Conservation (phyloP, 2,797 vertebrate species). For the Epinephelus awoara region DNA sequence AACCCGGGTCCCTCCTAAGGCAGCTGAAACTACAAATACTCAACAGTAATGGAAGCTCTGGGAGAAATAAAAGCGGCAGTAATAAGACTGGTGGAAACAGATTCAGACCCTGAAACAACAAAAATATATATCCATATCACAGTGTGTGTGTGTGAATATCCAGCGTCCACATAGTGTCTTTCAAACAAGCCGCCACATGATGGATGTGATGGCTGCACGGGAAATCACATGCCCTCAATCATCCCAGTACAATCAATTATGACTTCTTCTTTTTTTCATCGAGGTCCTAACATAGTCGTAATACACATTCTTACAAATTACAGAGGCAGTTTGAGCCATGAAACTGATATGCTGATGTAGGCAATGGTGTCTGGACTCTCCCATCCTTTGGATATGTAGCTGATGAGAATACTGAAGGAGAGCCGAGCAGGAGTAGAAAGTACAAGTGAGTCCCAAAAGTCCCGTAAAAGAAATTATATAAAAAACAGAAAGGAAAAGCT, state of each 20-base stretch:
- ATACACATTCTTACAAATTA: conserved; percentile 75
- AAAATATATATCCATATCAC: conserved; percentile 77
- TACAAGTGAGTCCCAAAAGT: conserved; percentile 38
- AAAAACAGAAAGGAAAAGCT: conserved; percentile 48
- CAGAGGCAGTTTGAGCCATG: conserved; percentile 61
- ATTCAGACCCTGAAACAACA: conserved; percentile 65
- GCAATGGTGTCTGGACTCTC: conserved; percentile 49
- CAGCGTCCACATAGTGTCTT: conserved; percentile 74
- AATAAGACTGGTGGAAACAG: conserved; percentile 60
- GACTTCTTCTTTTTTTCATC: conserved; percentile 45
- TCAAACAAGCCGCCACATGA: conserved; percentile 49
- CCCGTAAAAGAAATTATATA: conserved; percentile 62
- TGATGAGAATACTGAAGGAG: conserved; percentile 70
- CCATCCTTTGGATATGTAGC: conserved; percentile 75
- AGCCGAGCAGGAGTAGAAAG: conserved; percentile 32
- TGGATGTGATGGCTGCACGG: conserved; percentile 70
- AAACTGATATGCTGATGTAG: conserved; percentile 74
- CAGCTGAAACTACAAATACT: conserved; percentile 76
- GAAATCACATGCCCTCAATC: conserved; percentile 62
- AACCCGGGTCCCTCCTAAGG: conserved; percentile 61
- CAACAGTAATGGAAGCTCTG: conserved; percentile 76
- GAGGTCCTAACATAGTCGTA: conserved; percentile 61
- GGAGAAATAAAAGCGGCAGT: conserved; percentile 45
- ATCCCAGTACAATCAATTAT: conserved; percentile 72
- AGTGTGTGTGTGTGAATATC: conserved; percentile 76